Percentiles rank a stretch among this genome's conserved stretches.
Conservation (phyloP, 2,888 invertebrate species). For the Cheilosia soror region DNA sequence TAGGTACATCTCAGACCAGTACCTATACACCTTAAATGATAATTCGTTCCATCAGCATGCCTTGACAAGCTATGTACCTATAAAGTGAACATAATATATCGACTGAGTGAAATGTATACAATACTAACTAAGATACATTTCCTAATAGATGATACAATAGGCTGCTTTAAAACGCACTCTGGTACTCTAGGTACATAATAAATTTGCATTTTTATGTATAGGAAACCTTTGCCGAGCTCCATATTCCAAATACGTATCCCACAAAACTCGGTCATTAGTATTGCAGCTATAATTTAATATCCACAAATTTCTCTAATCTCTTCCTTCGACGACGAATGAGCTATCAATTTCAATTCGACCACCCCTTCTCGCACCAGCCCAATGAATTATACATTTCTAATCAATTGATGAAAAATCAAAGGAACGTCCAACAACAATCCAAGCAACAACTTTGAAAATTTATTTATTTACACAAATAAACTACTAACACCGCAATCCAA, state of each 20-base stretch:
- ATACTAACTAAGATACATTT: too few species aligned
- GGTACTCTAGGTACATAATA: not conserved
- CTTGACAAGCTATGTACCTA: too few species aligned
- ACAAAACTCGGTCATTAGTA: slow-evolving; percentile 31
- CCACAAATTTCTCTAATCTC: slow-evolving; percentile 65
- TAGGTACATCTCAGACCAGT: too few species aligned
- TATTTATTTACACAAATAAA: slow-evolving; percentile 68
- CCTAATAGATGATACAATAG: too few species aligned
- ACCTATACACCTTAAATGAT: too few species aligned
- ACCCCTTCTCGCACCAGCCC: slow-evolving; percentile 4
- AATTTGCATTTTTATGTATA: slow-evolving; percentile 10
- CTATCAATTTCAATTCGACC: slow-evolving; percentile 61
- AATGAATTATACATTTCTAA: slow-evolving; percentile 69
- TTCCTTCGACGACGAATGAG: slow-evolving; percentile 64
- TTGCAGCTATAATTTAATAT: slow-evolving; percentile 54
- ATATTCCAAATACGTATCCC: slow-evolving; percentile 6
- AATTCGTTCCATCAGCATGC: too few species aligned
- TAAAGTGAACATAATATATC: too few species aligned
- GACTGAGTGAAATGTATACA: too few species aligned
- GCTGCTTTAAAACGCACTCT: not conserved
- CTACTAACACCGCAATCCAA: slow-evolving; percentile 66
- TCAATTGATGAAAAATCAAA: slow-evolving; percentile 75
- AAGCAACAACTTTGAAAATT: slow-evolving; percentile 51
- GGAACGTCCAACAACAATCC: slow-evolving; percentile 56
- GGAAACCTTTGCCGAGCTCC: not conserved